Conservation (phyloP, 2,113 vertebrate species). For the Chitala chitala region DNA sequence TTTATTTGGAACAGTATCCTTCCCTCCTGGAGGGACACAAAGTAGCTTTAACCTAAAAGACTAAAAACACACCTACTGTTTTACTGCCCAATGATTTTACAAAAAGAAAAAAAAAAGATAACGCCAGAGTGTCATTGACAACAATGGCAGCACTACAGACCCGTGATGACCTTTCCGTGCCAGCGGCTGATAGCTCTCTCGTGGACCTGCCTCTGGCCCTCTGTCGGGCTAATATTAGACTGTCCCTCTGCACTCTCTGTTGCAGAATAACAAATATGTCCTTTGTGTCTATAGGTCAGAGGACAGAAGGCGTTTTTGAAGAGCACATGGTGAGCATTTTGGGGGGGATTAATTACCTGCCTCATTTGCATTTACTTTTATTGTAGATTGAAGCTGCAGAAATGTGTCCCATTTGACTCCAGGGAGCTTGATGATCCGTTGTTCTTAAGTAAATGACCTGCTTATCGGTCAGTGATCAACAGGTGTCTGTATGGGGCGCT, state of each 20-base stretch:
- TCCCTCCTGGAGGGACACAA: neutral
- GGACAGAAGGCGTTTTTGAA: neutral
- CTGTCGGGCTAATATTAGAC: neutral
- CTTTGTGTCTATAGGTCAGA: neutral
- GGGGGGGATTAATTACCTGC: constrained; percentile 36
- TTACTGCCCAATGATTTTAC: neutral
- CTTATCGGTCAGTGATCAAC: constrained; percentile 24
- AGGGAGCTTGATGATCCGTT: neutral
- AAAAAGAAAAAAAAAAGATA: neutral
- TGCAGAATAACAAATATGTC: constrained; percentile 9
- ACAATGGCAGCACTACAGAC: neutral
- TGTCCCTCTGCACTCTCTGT: neutral
- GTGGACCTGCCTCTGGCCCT: constrained; percentile 9
- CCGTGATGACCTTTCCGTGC: neutral
- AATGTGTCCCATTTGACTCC: constrained; percentile 22
- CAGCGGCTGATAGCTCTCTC: neutral
- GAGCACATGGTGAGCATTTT: constrained; percentile 20
- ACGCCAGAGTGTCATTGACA: neutral
- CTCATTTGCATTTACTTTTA: constrained; percentile 30
- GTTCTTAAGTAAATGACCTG: constrained; percentile 16
- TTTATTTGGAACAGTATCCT: neutral
- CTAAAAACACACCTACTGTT: neutral
- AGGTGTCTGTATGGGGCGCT: neutral
- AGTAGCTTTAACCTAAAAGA: neutral
- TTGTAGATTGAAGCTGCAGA: constrained; percentile 25